Evolutionary conservation across 2,797 vertebrate genomes (phyloP), one percentile per base, ranked within the genome.

Genomic region (Rhinella marina): DNA sequence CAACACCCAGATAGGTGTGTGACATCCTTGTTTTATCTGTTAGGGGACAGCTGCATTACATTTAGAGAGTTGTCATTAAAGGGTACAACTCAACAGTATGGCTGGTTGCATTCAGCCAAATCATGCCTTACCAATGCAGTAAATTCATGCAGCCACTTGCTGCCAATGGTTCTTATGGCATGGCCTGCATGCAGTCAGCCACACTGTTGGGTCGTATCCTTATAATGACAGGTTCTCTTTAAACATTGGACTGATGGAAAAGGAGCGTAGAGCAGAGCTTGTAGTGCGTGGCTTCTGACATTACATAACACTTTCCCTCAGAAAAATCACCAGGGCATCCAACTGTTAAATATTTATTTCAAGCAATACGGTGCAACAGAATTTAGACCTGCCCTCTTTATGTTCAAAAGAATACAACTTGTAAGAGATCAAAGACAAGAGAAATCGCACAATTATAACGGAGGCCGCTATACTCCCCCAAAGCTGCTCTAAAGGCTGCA

Each of bases 401-500:
- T 86, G 88, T 89, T 89, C 56, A 87, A 83, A 88, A 84, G 61
- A 86, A 89, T 89, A 64, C 79, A 73, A 66, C 29, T 87, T 80
- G 85, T 86, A 52, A 84, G 27, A 86, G 81, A 89, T 89, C 84
- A 89, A 89, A 86, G 88, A 82, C 84, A 82, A 82, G 80, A 83
- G 73, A 86, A 86, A 86, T 73, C 25, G 48, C 72, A 78, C 73
- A 89, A 89, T 89, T 89, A 89, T 86, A 84, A 83, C 25, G n/a
- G 62, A 80, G 64, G 41, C 73, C 56, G 41, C 23, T 21, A 23
- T 84, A 84, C 85, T 89, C 88, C 85, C 81, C 85, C 80, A 77
- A 83, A 89, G 88, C 85, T 77, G 80, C 73, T 86, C 81, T 86
- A 89, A 86, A 86, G 79, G 61, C 88, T 79, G 56, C 73, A 87